Percentiles rank a stretch among this genome's conserved stretches.
phyloP scores from a whole-genome alignment of 2,888 invertebrate species.

The Dolomedes plantarius region DNA sequence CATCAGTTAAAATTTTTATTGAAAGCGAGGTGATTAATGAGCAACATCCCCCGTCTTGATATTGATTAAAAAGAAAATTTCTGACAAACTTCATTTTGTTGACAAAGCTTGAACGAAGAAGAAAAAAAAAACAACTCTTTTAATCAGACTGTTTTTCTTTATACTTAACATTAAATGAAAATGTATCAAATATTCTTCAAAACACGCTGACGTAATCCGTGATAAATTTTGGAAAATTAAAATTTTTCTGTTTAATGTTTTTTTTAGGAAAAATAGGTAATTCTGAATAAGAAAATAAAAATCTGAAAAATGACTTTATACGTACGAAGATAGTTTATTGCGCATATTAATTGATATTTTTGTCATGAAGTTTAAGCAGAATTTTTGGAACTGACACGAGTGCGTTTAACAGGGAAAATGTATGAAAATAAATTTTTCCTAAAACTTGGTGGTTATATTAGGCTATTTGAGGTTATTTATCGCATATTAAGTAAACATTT shows the following conservation, averaged over 20 bases:
- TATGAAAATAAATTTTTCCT: too few species aligned
- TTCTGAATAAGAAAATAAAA: too few species aligned
- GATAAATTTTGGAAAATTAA: background rate
- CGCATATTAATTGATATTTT: too few species aligned
- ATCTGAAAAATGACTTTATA: too few species aligned
- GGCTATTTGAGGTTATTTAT: too few species aligned
- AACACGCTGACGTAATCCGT: background rate
- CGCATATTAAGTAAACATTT: too few species aligned
- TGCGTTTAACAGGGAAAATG: too few species aligned
- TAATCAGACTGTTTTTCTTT: constrained; percentile 12
- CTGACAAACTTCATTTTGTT: constrained; percentile 13
- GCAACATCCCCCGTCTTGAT: background rate
- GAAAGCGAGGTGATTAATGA: background rate
- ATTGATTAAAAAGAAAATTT: constrained; percentile 14
- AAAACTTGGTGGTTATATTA: too few species aligned
- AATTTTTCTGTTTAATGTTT: background rate
- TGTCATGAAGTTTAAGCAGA: too few species aligned
- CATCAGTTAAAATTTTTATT: background rate
- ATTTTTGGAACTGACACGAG: too few species aligned
- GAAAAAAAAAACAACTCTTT: background rate
- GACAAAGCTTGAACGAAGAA: background rate
- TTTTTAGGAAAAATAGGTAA: too few species aligned
- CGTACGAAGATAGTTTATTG: too few species aligned
- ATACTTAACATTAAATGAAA: constrained; percentile 3
- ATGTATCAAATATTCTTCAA: constrained; percentile 9